Base-by-base conservation (phyloP, 1,140 invertebrate genomes). In the Prorops nasuta region DNA sequence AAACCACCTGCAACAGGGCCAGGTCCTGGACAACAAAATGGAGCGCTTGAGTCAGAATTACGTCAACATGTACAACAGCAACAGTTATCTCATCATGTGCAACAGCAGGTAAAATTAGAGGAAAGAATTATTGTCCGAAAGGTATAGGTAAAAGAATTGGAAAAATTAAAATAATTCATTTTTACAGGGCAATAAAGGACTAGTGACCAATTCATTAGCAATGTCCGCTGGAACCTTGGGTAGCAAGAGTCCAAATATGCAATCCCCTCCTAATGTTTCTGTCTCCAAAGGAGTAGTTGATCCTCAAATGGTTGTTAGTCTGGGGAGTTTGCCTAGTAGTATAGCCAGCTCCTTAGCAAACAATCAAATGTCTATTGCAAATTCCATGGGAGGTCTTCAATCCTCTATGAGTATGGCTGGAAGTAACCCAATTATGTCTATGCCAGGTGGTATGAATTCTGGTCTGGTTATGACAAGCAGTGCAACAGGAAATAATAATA, bases 241-340 rank as follows among this genome's bases (percentile, higher is more conserved):
- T 51, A 90, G 81, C 71, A 90, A 90, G 66, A 90, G 87, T 72
- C 86, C 87, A 37, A 90, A 87, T 63, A 78, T 92, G 69, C 89
- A 91, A 72, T 90, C 88, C 35, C 88, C 88, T 38, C 88, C 88
- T 9, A 90, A 90, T 66, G 86, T 89, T 46, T 81, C 82, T 17
- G 82, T 84, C 14, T 80, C 80, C 20, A 84, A 84, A 61, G 67
- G 72, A 49, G 77, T 80, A 19, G 74, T 78, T 14, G 82, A 83
- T 64, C 78, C 79, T 35, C 74, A 77, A 44, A 79, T 81, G 77
- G 78, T 80, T 16, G 80, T 83, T 20, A 79, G 76, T 49, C 62
- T 83, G 51, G 80, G 80, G 35, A 83, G 76, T 62, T 69, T 85
- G 64, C 77, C 80, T 47, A 81, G 80, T 44, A 84, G 81, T 58